Base-by-base conservation (phyloP, 2,888 invertebrate species). In the Cryptophagus acutangulus region DNA sequence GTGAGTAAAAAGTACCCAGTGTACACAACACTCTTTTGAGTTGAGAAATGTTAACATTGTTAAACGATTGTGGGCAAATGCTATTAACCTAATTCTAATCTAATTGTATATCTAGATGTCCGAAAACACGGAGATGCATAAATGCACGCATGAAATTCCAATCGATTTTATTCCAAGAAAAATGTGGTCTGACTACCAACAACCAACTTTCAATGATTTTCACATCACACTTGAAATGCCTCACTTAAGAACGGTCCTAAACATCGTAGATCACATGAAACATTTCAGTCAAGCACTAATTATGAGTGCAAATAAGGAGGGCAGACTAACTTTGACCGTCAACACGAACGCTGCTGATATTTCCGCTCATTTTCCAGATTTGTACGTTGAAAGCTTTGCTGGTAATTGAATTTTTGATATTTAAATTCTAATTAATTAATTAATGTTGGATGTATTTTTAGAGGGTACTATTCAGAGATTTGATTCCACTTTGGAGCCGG, bases 191-290 rank as follows among this genome's bases (percentile, higher is more conserved):
- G 81, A 85, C 43, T 88, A 81, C 62, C 74, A 79, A 36, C 36
- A 33, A 41, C 14, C 17, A 41, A 6, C 40, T 37, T n/a, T 16
- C 12, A 20, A 14, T 48, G 48, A 25, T 46, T 49, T 49, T 43
- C 64, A 87, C 87, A 82, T 87, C 49, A 81, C 84, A 41, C 79
- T 89, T 57, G 78, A 82, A 55, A 72, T 93, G 67, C 90, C 92
- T 3, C 74, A 81, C 29, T 66, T 91, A 36, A 89, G 85, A 57
- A 74, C 84, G 37, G 65, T 94, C 4, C 78, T 84, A 18, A 84
- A 81, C 46, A 80, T 90, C 3, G 80, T 91, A 17, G 94, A 94
- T 47, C 76, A 87, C 48, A 82, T 94, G 79, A 86, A 84, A 62
- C 84, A 81, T 37, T 78, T 93, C 69, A 81, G 83, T 6, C 74